These are phyloP conservation scores for Oxycera nigricornis DNA, from an alignment of 2,888 invertebrate species.

Conservation along the genomic window DNA sequence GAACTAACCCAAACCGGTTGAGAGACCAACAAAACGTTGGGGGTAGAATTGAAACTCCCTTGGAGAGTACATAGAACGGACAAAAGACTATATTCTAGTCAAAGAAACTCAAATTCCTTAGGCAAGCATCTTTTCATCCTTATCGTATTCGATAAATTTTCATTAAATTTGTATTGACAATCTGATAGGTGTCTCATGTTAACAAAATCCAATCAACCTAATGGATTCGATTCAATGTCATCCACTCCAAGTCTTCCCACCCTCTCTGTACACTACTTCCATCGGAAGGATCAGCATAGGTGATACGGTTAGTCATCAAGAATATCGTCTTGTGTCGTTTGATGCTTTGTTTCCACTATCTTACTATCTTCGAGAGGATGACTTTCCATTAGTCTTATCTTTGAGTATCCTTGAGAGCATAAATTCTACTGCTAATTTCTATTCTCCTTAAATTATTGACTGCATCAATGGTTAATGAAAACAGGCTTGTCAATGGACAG, in stretches of 20 bases:
- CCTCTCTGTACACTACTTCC: too few relatives aligned
- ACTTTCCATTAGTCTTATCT: background rate
- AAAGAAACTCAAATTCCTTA: too few relatives aligned
- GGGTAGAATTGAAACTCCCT: too few relatives aligned
- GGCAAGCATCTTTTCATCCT: too few relatives aligned
- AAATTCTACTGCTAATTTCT: conserved; percentile 3
- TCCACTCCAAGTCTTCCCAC: background rate
- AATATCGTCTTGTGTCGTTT: background rate
- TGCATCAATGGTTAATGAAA: too few relatives aligned
- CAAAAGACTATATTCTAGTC: too few relatives aligned
- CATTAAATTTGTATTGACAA: background rate
- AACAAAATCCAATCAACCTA: background rate
- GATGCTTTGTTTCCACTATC: background rate
- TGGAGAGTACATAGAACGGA: too few relatives aligned
- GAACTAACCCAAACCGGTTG: too few relatives aligned
- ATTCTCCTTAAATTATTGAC: conserved; percentile 9
- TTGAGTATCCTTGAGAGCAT: background rate
- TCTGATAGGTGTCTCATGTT: background rate
- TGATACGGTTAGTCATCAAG: background rate
- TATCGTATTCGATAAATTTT: background rate
- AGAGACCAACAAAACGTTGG: too few relatives aligned
- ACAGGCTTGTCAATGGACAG: too few relatives aligned
- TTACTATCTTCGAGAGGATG: background rate
- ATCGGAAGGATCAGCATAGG: too few relatives aligned
- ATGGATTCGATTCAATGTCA: background rate